A percentile compares a stretch with the other conserved stretches of the same genome.
These are phyloP conservation scores for Leucophora obtusa DNA, from an alignment of 2,888 invertebrate genomes.

Conservation along the genomic window DNA sequence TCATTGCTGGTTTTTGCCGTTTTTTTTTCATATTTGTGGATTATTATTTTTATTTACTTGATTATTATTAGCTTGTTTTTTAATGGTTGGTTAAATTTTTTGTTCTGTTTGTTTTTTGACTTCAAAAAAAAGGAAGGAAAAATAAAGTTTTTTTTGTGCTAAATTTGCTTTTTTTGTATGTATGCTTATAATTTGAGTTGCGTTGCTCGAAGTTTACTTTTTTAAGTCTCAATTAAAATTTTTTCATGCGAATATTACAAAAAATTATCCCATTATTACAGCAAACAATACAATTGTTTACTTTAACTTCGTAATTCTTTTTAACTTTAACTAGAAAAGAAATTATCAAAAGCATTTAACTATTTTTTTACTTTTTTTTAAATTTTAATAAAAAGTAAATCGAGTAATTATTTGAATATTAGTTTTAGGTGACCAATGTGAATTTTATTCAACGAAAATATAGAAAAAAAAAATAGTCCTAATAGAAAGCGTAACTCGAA, in stretches of 20 bases:
- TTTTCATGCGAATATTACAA: conserved; percentile 49
- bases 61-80: conserved; percentile 59
- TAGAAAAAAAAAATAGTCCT: no score
- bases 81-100: conserved; percentile 62
- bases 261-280: conserved; percentile 48
- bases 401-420: no score
- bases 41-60: conserved; percentile 61
- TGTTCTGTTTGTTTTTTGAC: conserved; percentile 7
- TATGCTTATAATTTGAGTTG: conserved; percentile 68
- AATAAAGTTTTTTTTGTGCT: conserved; percentile 27
- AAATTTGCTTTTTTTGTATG: conserved; percentile 22
- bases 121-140: conserved; percentile 3
- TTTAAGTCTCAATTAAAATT: conserved; percentile 63
- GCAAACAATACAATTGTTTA: conserved; percentile 37
- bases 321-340: background rate
- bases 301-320: conserved; percentile 6
- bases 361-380: background rate
- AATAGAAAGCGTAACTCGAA: no score
- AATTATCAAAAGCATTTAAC: background rate
- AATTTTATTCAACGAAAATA: no score
- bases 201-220: background rate
- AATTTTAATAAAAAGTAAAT: background rate
- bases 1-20: conserved; percentile 35
- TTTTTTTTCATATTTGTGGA: conserved; percentile 30
- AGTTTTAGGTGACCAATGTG: no score